Conservation (phyloP, 2,113 vertebrate genomes). For the Amblyornis subalaris region DNA sequence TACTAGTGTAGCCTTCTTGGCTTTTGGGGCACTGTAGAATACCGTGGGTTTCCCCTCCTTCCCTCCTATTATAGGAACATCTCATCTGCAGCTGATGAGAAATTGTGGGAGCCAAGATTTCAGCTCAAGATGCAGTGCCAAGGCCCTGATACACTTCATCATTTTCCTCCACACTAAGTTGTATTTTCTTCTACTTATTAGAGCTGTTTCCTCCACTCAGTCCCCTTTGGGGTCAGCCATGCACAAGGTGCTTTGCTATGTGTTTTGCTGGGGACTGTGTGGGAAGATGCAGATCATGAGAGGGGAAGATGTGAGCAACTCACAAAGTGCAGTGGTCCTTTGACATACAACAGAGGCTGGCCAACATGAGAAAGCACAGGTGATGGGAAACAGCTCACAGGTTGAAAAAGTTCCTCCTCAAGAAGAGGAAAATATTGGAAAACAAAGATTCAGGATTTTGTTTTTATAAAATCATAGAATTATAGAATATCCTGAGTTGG, state of each 20-base stretch:
- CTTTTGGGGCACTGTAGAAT: accelerated
- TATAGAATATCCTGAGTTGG: background rate
- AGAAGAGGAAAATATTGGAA: background rate
- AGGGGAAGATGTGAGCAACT: background rate
- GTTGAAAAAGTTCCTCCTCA: background rate
- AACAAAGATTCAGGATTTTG: background rate
- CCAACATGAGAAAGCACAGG: background rate
- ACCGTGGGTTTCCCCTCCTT: background rate
- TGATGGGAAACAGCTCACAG: background rate
- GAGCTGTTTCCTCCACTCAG: background rate
- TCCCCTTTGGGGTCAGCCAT: background rate
- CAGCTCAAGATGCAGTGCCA: background rate
- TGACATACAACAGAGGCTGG: background rate
- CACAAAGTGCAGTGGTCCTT: background rate
- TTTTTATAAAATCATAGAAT: background rate
- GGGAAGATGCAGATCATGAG: background rate
- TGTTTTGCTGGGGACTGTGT: background rate
- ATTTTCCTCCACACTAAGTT: background rate
- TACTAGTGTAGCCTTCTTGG: background rate
- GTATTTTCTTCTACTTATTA: background rate
- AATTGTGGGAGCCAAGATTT: background rate
- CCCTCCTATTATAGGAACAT: background rate
- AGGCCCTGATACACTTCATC: background rate
- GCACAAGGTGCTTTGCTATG: background rate
- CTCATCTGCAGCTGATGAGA: background rate